Percentiles rank a stretch among this genome's conserved stretches.
These are phyloP conservation scores for Scomberomorus guttatus DNA, from an alignment of 2,797 vertebrate species.

Conservation along the genomic window DNA sequence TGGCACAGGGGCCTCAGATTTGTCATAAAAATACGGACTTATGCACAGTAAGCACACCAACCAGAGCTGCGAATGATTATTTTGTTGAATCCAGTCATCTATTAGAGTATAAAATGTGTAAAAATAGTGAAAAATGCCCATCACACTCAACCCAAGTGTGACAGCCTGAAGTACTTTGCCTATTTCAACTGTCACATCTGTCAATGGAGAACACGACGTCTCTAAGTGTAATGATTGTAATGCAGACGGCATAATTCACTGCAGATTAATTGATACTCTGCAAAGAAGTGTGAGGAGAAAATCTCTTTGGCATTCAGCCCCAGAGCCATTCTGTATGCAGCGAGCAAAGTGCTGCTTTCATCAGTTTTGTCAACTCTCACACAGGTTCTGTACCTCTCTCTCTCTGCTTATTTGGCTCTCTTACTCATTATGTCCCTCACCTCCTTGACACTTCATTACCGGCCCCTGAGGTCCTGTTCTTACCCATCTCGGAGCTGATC, in stretches of 20 bases:
- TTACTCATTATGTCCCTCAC: background rate
- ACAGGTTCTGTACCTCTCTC: background rate
- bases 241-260: constrained; percentile 23
- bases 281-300: constrained; percentile 1
- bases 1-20: background rate
- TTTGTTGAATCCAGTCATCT: background rate
- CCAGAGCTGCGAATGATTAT: background rate
- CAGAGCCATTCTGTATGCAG: constrained; percentile 20
- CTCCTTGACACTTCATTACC: constrained; percentile 20
- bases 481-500: background rate
- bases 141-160: background rate
- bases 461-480: constrained; percentile 8
- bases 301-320: constrained; percentile 28
- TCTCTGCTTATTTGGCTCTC: constrained; percentile 6
- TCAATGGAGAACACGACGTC: background rate
- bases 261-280: constrained; percentile 34
- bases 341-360: constrained; percentile 38
- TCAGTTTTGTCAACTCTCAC: constrained; percentile 5
- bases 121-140: background rate
- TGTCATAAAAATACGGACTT: background rate
- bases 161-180: background rate
- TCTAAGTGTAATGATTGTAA: constrained; percentile 13
- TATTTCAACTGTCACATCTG: constrained; percentile 4
- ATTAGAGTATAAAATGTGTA: background rate
- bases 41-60: background rate